Conservation (phyloP, 2,888 invertebrate genomes). For the Elaeidobius kamerunicus region DNA sequence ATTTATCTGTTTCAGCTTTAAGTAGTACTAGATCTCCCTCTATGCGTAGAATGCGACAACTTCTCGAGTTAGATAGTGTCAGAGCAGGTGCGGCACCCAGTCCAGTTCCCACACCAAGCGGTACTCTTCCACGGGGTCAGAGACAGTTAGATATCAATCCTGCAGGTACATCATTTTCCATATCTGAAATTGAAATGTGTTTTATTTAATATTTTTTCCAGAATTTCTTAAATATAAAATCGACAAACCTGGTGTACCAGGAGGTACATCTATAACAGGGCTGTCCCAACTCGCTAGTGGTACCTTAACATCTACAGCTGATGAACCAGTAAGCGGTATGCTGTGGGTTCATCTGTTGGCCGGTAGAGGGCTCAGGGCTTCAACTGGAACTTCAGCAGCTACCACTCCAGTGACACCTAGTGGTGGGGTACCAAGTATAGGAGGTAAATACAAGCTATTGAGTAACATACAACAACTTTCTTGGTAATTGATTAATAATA, state of each 20-base stretch:
- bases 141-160: constrained; percentile 85
- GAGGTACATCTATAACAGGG: constrained; percentile 48
- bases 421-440: constrained; percentile 50
- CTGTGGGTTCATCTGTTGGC: constrained; percentile 87
- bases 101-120: constrained; percentile 74
- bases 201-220: constrained; percentile 44
- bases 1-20: constrained; percentile 42
- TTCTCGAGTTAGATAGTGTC: constrained; percentile 66
- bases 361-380: constrained; percentile 79
- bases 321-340: constrained; percentile 73
- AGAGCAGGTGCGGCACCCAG: constrained; percentile 59
- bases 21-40: constrained; percentile 63
- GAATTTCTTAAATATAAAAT: constrained; percentile 91
- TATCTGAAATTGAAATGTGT: background rate
- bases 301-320: constrained; percentile 50
- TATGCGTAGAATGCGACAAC: constrained; percentile 75
- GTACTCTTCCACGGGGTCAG: constrained; percentile 70
- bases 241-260: constrained; percentile 64
- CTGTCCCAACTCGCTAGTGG: constrained; percentile 49
- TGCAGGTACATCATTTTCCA: constrained; percentile 57
- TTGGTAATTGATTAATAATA: too few relatives aligned
- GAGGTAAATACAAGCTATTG: too few relatives aligned
- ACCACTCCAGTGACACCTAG: constrained; percentile 66
- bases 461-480: too few relatives aligned
- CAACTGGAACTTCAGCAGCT: constrained; percentile 67